phyloP scores from a whole-genome alignment of 2,113 vertebrate genomes.

The Serinus canaria region DNA sequence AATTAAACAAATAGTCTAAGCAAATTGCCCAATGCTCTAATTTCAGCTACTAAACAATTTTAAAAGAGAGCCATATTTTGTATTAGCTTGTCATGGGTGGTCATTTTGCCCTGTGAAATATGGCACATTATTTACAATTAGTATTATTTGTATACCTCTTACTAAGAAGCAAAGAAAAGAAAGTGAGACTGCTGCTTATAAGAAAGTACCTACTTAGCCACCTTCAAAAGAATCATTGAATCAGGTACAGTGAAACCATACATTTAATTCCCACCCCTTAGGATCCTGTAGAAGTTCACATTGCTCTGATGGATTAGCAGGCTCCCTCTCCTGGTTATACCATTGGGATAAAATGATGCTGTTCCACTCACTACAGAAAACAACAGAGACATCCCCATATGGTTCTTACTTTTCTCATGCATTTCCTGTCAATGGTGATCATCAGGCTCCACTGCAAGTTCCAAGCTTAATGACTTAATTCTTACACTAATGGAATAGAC shows the following conservation, averaged over 20 bases:
- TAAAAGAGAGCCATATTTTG: not conserved
- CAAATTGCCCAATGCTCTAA: not conserved
- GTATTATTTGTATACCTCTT: not conserved
- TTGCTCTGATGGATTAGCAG: not conserved
- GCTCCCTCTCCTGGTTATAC: not conserved
- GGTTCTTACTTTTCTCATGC: not conserved
- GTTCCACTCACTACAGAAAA: not conserved
- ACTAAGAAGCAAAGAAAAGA: not conserved
- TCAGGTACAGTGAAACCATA: not conserved
- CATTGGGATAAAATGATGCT: not conserved
- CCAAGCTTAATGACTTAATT: not conserved
- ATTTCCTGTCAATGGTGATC: not conserved
- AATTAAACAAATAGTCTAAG: not conserved
- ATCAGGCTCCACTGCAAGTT: not conserved
- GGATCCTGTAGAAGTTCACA: not conserved
- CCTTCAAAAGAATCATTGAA: not conserved
- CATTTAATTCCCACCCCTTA: not conserved
- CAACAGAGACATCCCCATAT: not conserved
- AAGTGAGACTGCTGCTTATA: not conserved
- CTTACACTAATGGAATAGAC: not conserved
- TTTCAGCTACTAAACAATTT: not conserved
- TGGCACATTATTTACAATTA: not conserved
- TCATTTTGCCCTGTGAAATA: not conserved
- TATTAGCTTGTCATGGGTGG: not conserved
- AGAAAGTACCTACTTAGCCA: not conserved